phyloP scores from a whole-genome alignment of 2,797 vertebrate species.

The Remorina albescens region DNA sequence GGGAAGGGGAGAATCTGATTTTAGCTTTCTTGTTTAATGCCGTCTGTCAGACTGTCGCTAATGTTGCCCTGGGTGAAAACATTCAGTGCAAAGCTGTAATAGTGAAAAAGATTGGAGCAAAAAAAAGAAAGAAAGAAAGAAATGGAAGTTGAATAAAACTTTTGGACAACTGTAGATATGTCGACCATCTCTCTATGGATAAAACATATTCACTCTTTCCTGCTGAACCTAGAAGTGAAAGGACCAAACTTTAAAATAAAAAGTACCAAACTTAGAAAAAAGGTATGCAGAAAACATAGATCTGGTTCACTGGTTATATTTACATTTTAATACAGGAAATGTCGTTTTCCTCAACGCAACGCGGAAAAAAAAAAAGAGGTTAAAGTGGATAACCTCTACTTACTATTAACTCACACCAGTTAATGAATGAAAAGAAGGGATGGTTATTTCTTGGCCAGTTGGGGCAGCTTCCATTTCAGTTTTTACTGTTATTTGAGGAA shows the following conservation, averaged over 20 bases:
- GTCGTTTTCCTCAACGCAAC: background rate
- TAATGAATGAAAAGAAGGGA: background rate
- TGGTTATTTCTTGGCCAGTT: too few relatives aligned
- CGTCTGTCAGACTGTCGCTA: constrained; percentile 71
- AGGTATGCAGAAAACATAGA: constrained; percentile 24
- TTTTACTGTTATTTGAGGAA: too few relatives aligned
- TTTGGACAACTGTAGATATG: constrained; percentile 58
- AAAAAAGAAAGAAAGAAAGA: constrained; percentile 50
- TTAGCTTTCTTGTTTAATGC: constrained; percentile 77
- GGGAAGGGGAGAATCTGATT: constrained; percentile 73
- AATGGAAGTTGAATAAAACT: constrained; percentile 68
- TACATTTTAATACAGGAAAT: background rate
- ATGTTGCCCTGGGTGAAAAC: constrained; percentile 70
- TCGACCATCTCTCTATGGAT: constrained; percentile 48
- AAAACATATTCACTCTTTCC: constrained; percentile 45
- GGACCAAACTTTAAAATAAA: constrained; percentile 35
- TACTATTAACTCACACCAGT: too few relatives aligned
- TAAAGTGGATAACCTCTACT: too few relatives aligned
- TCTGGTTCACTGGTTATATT: constrained; percentile 9
- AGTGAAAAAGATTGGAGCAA: constrained; percentile 63
- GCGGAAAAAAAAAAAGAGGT: too few relatives aligned
- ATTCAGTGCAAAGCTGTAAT: constrained; percentile 61
- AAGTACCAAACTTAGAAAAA: constrained; percentile 31
- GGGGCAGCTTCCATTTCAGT: too few relatives aligned
- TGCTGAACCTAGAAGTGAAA: constrained; percentile 36